phyloP scores from a whole-genome alignment of 2,888 invertebrate genomes.

The Andrena marginata region DNA sequence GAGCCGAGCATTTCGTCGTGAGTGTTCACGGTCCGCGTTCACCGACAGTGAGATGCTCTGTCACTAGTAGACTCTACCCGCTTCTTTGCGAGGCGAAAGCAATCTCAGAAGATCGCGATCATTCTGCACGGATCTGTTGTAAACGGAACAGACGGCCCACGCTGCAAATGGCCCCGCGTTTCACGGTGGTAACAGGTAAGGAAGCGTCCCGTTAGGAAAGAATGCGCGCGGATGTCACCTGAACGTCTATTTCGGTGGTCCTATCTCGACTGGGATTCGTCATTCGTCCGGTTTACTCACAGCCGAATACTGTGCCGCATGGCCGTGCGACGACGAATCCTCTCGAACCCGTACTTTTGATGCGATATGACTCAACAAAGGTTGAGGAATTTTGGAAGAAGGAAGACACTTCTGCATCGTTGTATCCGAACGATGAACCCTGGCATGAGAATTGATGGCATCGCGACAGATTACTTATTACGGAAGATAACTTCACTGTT shows the following conservation, averaged over 20 bases:
- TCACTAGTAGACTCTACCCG: background rate
- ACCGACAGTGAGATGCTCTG: background rate
- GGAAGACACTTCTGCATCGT: background rate
- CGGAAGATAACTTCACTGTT: no score
- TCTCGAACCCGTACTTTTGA: background rate
- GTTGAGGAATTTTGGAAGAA: background rate
- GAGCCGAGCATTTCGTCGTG: constrained; percentile 36
- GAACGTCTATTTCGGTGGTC: background rate
- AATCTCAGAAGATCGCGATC: background rate
- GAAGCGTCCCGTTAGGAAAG: background rate
- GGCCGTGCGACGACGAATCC: background rate
- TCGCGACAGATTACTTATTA: no score
- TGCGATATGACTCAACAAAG: background rate
- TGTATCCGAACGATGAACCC: background rate
- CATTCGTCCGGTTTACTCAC: background rate
- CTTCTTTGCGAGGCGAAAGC: background rate
- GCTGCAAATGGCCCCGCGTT: background rate
- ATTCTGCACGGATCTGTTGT: background rate
- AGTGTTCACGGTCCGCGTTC: background rate
- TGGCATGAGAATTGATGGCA: no score
- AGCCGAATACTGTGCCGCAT: background rate
- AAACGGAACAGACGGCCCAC: background rate
- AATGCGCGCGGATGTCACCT: background rate
- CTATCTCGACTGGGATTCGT: background rate
- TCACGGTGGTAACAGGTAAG: constrained; percentile 12